Evolutionary conservation across 2,888 invertebrate species (phyloP), one percentile per base, ranked within the genome.

Genomic region (Nemotelus nigrinus): DNA sequence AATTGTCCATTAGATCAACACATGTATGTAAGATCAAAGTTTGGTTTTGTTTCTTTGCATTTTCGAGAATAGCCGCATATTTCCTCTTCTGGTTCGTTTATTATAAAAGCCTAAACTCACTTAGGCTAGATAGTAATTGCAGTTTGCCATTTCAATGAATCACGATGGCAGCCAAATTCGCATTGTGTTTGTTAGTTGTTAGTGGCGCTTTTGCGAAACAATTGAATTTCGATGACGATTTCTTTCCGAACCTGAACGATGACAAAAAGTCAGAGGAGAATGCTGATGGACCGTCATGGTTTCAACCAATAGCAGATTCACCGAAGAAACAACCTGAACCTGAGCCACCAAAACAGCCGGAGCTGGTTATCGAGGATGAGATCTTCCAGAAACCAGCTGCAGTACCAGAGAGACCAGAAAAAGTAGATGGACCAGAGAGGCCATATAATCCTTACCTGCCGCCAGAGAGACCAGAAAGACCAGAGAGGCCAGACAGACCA

Each of bases 121-220:
- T 41, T 48, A 48, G 39, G 48, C 2, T 8, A 41, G 10, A 8
- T 71, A 60, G 60, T 43, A 74, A 74, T 74, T 47, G 39, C 48
- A 25, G 8, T 63, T 25, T 60, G 74, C 60, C 74, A 60, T 74
- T 60, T 2, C 74, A 60, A 74, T 63, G 41, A 39, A 60, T 39
- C 74, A 48, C 60, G 47, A 74, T 74, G 74, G 74, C 74, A 74
- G 41, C 41, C 8, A 74, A 70, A 53, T 53, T 74, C 25, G 60
- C 48, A 48, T 10, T 63, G 60, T 60, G 48, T 63, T 60, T 74
- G 39, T 45, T 74, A 63, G 47, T 74, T 41, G 50, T 74, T 48
- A 74, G 47, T 50, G 39, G 25, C 25, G 74, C 74, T 48, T 47
- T 48, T 5, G 74, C 74, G 39, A 58, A 45, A n/a, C 74, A 74